phyloP scores from a whole-genome alignment of 2,797 vertebrate genomes.

The Poecilia gillii region DNA sequence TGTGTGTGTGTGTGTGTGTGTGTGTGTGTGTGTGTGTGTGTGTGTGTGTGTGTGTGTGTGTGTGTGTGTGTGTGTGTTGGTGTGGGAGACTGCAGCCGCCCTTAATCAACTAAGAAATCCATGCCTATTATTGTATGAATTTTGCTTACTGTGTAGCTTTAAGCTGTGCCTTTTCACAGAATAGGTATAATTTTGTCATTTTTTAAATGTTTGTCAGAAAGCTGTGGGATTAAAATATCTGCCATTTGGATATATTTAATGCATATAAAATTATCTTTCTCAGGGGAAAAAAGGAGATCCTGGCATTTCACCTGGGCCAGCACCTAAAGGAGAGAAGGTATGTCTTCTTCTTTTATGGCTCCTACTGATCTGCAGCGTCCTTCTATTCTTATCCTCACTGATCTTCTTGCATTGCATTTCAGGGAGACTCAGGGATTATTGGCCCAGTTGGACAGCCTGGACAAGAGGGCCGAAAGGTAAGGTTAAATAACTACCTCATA shows the following conservation, averaged over 20 bases:
- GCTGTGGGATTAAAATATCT: constrained; percentile 17
- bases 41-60: constrained; percentile 35
- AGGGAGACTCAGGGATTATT: constrained; percentile 90
- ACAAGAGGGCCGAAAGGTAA: constrained; percentile 90
- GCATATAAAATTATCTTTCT: constrained; percentile 31
- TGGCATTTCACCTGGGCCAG: constrained; percentile 91
- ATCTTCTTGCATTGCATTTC: constrained; percentile 50
- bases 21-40: too few species aligned
- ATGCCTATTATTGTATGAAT: constrained; percentile 17
- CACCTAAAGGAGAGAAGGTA: constrained; percentile 92
- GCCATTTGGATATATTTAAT: constrained; percentile 6
- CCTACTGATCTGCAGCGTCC: neutral
- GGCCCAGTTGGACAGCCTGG: constrained; percentile 88
- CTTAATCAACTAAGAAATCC: constrained; percentile 17
- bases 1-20: constrained; percentile 43
- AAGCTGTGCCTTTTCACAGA: neutral
- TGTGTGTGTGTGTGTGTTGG: constrained; percentile 38
- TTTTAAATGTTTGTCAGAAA: neutral
- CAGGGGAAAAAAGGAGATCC: constrained; percentile 96
- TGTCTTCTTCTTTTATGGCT: constrained; percentile 36
- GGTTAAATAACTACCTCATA: constrained; percentile 5
- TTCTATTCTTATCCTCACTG: constrained; percentile 9
- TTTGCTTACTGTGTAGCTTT: constrained; percentile 6
- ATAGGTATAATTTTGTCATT: neutral
- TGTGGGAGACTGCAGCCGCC: constrained; percentile 38